Percentiles rank a stretch among this genome's conserved stretches.
phyloP scores from a whole-genome alignment of 2,113 vertebrate genomes.

The Atlantisia rogersi region DNA sequence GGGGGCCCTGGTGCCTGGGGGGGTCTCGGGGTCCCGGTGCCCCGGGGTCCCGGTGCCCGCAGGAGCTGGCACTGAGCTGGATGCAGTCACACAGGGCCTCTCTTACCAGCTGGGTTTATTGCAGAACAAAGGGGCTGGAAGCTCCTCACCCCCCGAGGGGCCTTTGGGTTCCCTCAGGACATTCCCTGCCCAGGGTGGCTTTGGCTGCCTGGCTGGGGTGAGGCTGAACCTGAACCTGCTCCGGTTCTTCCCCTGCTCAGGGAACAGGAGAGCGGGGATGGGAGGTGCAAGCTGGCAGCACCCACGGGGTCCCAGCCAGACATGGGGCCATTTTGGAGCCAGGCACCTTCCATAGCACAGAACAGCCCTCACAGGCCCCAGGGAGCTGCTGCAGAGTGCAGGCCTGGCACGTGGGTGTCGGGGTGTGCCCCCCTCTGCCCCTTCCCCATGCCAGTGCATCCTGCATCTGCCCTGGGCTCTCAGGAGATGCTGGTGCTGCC shows the following conservation, averaged over 20 bases:
- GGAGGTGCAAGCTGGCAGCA: neutral
- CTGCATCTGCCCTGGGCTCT: neutral
- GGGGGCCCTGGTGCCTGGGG: too few species aligned
- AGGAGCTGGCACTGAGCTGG: too few species aligned
- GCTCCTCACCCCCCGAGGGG: neutral
- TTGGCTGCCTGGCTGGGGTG: too few species aligned
- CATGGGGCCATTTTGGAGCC: too few species aligned
- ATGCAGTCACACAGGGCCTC: neutral
- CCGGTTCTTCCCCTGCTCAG: neutral
- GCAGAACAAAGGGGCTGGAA: neutral
- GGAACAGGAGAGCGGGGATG: neutral
- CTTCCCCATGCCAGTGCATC: too few species aligned
- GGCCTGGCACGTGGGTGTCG: neutral
- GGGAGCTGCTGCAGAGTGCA: too few species aligned
- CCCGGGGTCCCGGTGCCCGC: too few species aligned
- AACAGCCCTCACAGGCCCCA: too few species aligned
- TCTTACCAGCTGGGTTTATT: slow-evolving; percentile 1
- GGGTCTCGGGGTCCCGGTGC: too few species aligned
- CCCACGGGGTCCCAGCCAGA: neutral
- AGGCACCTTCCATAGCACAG: too few species aligned
- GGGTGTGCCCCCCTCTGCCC: neutral
- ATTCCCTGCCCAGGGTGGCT: too few species aligned
- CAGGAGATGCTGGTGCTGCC: neutral
- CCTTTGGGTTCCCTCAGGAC: too few species aligned
- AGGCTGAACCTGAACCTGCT: neutral